Evolutionary conservation across 2,113 vertebrate species (phyloP).

Genomic region (Lamprotornis superbus): DNA sequence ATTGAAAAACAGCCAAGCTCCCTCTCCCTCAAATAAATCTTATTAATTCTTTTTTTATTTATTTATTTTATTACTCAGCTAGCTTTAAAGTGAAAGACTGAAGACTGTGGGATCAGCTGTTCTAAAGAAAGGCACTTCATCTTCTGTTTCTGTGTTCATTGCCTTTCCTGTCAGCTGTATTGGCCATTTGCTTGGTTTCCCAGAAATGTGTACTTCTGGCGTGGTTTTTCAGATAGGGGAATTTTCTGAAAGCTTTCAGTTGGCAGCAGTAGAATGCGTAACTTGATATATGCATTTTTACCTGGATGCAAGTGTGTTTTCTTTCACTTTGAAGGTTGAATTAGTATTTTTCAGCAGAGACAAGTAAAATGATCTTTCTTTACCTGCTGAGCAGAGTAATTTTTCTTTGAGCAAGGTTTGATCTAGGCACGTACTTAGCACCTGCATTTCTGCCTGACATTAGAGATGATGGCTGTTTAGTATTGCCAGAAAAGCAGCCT

Average conservation of each 20-base stretch:
- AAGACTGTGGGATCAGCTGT: background rate
- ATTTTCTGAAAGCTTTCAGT: slow-evolving; percentile 43
- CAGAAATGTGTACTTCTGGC: slow-evolving; percentile 65
- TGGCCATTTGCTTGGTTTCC: slow-evolving; percentile 62
- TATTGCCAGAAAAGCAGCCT: background rate
- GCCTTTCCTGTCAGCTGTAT: slow-evolving; percentile 57
- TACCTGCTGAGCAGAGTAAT: background rate
- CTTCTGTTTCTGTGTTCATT: slow-evolving; percentile 40
- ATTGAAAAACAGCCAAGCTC: background rate
- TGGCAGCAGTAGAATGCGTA: slow-evolving; percentile 19
- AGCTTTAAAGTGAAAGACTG: background rate
- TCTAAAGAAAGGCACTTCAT: slow-evolving; percentile 34
- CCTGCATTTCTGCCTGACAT: background rate
- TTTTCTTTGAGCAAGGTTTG: background rate
- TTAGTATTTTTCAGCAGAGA: background rate
- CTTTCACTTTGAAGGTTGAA: background rate
- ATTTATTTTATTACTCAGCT: background rate
- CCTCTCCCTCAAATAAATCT: background rate
- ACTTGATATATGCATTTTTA: slow-evolving; percentile 33
- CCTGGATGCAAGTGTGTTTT: background rate
- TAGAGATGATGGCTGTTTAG: background rate
- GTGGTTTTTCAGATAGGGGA: slow-evolving; percentile 36
- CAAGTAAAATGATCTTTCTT: background rate
- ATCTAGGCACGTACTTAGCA: background rate
- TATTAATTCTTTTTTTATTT: background rate